Conservation (phyloP, 2,888 invertebrate genomes). For the Folsomia candida region DNA sequence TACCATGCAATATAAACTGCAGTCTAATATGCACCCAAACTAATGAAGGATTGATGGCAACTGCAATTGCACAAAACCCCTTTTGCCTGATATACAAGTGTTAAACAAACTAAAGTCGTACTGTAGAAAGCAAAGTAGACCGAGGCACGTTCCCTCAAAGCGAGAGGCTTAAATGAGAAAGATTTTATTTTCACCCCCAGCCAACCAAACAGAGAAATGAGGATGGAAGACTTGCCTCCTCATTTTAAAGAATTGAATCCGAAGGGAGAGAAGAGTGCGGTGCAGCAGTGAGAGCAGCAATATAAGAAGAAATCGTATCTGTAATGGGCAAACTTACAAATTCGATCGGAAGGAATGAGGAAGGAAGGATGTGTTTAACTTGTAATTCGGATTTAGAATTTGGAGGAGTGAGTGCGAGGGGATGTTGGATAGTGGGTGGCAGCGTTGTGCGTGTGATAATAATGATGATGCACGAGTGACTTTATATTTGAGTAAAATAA, state of each 20-base stretch:
- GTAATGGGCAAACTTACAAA: slow-evolving; percentile 15
- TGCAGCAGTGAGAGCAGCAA: too few species aligned
- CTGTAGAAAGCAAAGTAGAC: background rate
- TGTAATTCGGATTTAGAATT: background rate
- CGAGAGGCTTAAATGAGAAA: slow-evolving; percentile 1
- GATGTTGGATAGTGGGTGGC: background rate
- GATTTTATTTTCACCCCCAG: slow-evolving; percentile 1
- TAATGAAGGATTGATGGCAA: slow-evolving; percentile 1
- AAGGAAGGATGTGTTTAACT: slow-evolving; percentile 1
- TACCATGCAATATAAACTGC: background rate
- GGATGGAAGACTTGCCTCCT: too few species aligned
- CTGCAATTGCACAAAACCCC: background rate
- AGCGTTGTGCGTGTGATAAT: slow-evolving; percentile 5
- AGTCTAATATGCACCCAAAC: background rate
- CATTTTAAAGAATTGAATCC: background rate
- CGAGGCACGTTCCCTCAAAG: slow-evolving; percentile 10
- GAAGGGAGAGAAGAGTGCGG: too few species aligned
- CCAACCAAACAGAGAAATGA: background rate
- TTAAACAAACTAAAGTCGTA: slow-evolving; percentile 8
- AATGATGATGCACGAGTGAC: slow-evolving; percentile 11
- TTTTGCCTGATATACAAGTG: background rate
- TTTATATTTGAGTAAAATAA: too few species aligned
- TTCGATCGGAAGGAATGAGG: slow-evolving; percentile 9
- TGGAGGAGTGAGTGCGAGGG: background rate
- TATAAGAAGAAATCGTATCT: too few species aligned